A percentile compares a stretch with the other conserved stretches of the same genome.
Evolutionary conservation across 2,113 vertebrate species (phyloP).

Genomic region (Bujurquina vittata): DNA sequence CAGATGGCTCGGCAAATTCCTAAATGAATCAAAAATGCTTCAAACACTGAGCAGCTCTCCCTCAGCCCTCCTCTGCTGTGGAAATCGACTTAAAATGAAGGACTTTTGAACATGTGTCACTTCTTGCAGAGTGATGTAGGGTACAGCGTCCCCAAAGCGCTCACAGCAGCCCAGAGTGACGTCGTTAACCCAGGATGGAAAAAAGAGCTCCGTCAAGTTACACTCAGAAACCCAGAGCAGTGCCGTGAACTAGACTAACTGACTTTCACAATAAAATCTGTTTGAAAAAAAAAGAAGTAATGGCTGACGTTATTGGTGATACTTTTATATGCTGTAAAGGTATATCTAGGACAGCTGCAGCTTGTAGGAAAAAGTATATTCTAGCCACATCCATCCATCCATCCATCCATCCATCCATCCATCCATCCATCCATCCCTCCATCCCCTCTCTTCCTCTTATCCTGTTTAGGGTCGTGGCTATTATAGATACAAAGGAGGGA

Average conservation of each 20-base stretch:
- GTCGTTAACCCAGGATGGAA: constrained; percentile 59
- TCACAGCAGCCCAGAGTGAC: constrained; percentile 63
- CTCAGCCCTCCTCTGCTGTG: neutral
- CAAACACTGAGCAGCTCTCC: neutral
- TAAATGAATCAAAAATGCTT: neutral
- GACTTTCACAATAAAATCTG: constrained; percentile 31
- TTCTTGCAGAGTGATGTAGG: constrained; percentile 22
- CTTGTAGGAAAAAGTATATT: neutral
- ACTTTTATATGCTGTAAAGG: neutral
- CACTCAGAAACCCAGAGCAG: neutral
- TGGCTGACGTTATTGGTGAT: too few relatives aligned
- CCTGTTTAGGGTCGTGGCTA: too few relatives aligned
- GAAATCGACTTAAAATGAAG: neutral
- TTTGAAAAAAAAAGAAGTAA: neutral
- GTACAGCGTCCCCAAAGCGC: constrained; percentile 4
- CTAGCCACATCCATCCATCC: too few relatives aligned
- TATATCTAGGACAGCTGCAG: too few relatives aligned
- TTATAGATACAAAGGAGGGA: too few relatives aligned
- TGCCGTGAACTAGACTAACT: neutral
- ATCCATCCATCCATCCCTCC: too few relatives aligned
- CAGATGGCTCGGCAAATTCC: neutral
- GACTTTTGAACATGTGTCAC: neutral
- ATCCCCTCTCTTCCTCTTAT: too few relatives aligned
- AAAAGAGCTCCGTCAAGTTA: constrained; percentile 18
- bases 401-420: too few relatives aligned